A percentile compares a stretch with the other conserved stretches of the same genome.
phyloP scores from a whole-genome alignment of 2,888 invertebrate genomes.

The Malthinus seriepunctatus region DNA sequence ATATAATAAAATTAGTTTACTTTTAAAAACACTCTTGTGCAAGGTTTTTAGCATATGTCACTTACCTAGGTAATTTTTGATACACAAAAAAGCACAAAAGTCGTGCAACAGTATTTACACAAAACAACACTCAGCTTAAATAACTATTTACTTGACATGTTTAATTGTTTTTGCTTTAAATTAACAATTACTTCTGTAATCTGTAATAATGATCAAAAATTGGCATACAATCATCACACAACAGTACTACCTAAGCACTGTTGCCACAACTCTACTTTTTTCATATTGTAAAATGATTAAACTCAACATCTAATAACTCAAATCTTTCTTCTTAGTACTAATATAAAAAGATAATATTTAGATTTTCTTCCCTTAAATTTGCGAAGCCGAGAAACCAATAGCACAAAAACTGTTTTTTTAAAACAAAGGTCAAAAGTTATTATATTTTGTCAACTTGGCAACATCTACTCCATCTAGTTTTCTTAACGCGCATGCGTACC shows the following conservation, averaged over 20 bases:
- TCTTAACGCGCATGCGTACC: too few relatives aligned
- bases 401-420: too few relatives aligned
- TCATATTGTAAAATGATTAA: too few relatives aligned
- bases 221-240: slow-evolving; percentile 7
- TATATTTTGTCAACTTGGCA: too few relatives aligned
- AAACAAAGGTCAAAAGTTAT: too few relatives aligned
- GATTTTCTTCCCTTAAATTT: too few relatives aligned
- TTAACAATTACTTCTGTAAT: background rate
- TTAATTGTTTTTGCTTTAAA: slow-evolving; percentile 9
- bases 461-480: too few relatives aligned
- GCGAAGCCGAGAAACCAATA: too few relatives aligned
- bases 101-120: background rate
- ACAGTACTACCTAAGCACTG: background rate
- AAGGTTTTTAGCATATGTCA: slow-evolving; percentile 27
- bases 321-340: too few relatives aligned
- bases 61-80: slow-evolving; percentile 20
- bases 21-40: slow-evolving; percentile 23
- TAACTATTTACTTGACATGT: slow-evolving; percentile 9
- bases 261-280: background rate
- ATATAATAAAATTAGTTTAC: slow-evolving; percentile 2
- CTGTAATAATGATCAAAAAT: background rate
- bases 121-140: slow-evolving; percentile 5
- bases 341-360: too few relatives aligned
- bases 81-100: slow-evolving; percentile 3
- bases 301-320: too few relatives aligned